Percentiles rank a stretch among this genome's conserved stretches.
phyloP scores from a whole-genome alignment of 2,797 vertebrate genomes.

The Florisuga fusca region DNA sequence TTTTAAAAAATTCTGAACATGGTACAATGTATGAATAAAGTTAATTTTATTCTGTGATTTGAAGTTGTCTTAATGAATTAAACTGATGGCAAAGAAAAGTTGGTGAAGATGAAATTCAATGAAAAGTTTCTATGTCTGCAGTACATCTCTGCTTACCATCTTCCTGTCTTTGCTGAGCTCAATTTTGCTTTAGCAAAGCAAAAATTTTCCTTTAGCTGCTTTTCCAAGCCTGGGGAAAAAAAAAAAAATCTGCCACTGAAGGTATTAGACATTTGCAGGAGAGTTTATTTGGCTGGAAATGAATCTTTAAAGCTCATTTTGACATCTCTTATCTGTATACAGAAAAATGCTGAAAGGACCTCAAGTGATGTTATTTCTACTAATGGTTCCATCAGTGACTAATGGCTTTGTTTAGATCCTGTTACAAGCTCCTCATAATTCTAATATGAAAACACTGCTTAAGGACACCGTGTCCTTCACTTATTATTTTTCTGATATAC shows the following conservation, averaged over 20 bases:
- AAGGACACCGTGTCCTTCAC: not conserved
- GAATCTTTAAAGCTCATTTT: not conserved
- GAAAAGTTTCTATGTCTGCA: not conserved
- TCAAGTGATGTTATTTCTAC: not conserved
- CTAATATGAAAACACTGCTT: not conserved
- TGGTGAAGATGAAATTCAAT: not conserved
- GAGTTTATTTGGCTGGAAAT: not conserved
- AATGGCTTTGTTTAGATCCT: not conserved
- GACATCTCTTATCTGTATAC: not conserved
- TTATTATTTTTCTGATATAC: not conserved
- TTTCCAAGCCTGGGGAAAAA: not conserved
- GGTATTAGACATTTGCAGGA: not conserved
- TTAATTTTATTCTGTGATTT: not conserved
- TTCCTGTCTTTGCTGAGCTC: not conserved
- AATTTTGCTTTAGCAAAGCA: not conserved
- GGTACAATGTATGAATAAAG: not conserved
- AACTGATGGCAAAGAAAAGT: not conserved
- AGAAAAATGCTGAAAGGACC: not conserved
- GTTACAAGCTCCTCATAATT: not conserved
- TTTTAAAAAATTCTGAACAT: not conserved
- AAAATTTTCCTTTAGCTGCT: not conserved
- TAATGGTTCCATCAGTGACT: not conserved
- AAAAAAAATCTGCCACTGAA: not conserved
- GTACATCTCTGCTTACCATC: not conserved
- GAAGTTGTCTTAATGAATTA: not conserved